Conservation (phyloP, 2,888 invertebrate genomes). For the Caenorhabditis angaria region DNA sequence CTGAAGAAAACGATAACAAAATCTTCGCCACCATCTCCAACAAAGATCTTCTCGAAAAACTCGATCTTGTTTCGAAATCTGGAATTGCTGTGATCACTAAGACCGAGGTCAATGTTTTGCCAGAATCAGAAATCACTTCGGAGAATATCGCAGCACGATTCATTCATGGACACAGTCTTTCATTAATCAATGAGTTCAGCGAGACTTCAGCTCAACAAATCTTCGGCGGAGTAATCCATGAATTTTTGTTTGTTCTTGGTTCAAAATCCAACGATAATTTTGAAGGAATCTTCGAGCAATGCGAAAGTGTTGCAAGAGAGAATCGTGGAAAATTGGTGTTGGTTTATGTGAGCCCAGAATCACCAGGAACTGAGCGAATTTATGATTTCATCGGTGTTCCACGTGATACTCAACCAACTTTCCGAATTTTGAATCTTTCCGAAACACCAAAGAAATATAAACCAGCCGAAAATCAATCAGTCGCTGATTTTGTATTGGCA, state of each 20-base stretch:
- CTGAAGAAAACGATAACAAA: conserved; percentile 83
- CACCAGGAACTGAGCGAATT: conserved; percentile 92
- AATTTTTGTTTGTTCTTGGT: conserved; percentile 88
- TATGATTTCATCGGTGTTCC: conserved; percentile 97
- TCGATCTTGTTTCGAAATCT: neutral
- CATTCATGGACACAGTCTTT: conserved; percentile 32
- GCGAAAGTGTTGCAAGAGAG: conserved; percentile 84
- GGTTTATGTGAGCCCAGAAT: conserved; percentile 90
- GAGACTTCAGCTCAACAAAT: conserved; percentile 87
- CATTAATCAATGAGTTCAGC: conserved; percentile 49
- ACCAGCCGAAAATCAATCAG: conserved; percentile 80
- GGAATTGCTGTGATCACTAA: conserved; percentile 78
- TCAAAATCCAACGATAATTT: conserved; percentile 82
- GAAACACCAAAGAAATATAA: conserved; percentile 93
- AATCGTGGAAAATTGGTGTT: conserved; percentile 85
- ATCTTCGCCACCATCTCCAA: conserved; percentile 83
- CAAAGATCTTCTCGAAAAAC: conserved; percentile 80
- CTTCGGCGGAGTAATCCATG: conserved; percentile 95
- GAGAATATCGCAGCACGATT: conserved; percentile 37
- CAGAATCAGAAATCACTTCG: conserved; percentile 76
- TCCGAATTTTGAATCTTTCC: conserved; percentile 84
- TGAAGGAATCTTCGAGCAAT: conserved; percentile 81
- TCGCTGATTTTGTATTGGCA: conserved; percentile 83
- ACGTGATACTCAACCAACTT: conserved; percentile 78
- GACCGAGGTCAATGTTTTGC: conserved; percentile 7